These are phyloP conservation scores for Parapsyche elsis DNA, from an alignment of 1,140 invertebrate species.

Conservation along the genomic window DNA sequence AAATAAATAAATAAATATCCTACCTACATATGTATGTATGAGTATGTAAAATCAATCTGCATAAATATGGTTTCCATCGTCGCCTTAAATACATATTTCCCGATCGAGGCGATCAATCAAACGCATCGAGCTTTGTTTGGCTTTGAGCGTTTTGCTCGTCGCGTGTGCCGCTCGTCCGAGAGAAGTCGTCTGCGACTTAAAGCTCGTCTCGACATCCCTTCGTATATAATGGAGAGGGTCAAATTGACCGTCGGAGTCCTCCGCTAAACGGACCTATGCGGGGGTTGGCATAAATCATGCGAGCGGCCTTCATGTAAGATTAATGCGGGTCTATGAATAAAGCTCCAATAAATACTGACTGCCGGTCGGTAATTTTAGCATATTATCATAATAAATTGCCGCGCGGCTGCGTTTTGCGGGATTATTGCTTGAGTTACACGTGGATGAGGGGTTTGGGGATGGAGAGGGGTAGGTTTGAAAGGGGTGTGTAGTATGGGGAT, in stretches of 20 bases:
- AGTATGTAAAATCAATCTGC: too few relatives aligned
- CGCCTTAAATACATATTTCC: neutral
- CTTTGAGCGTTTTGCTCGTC: too few relatives aligned
- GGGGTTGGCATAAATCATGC: slow-evolving; percentile 52
- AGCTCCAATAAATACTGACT: slow-evolving; percentile 55
- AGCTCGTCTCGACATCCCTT: neutral
- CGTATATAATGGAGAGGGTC: slow-evolving; percentile 32
- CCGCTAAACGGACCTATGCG: neutral
- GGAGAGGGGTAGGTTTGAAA: too few relatives aligned
- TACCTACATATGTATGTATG: too few relatives aligned
- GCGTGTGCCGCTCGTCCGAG: neutral
- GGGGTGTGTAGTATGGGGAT: too few relatives aligned
- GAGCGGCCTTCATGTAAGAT: slow-evolving; percentile 51
- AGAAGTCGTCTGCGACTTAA: neutral
- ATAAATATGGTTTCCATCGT: too few relatives aligned
- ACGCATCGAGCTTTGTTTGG: too few relatives aligned
- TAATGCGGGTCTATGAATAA: slow-evolving; percentile 56
- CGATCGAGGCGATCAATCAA: neutral
- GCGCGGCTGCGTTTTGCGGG: slow-evolving; percentile 34
- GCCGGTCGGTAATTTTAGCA: slow-evolving; percentile 53
- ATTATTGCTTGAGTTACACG: slow-evolving; percentile 35
- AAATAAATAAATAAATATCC: too few relatives aligned
- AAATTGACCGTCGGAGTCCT: slow-evolving; percentile 34
- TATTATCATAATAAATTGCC: slow-evolving; percentile 56
- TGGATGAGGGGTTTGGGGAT: neutral